Percentiles rank a stretch among this genome's conserved stretches.
These are phyloP conservation scores for Acyrthosiphon pisum DNA, from an alignment of 1,140 invertebrate genomes.

Conservation along the genomic window DNA sequence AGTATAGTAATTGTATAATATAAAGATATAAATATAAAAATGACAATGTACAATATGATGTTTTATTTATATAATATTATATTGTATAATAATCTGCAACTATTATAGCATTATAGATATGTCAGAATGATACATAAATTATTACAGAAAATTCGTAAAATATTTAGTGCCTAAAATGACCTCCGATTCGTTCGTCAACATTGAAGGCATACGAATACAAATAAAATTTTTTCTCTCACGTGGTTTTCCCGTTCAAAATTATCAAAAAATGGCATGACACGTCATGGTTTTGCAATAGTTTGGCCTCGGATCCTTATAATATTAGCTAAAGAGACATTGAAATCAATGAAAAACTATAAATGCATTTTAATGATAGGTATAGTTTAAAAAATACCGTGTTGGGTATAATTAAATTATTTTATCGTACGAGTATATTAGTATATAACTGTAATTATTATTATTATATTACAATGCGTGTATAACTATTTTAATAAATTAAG, in stretches of 20 bases:
- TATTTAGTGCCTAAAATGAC: neutral
- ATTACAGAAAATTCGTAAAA: constrained; percentile 13
- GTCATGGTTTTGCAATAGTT: constrained; percentile 35
- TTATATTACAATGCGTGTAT: neutral
- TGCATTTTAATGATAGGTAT: constrained; percentile 3
- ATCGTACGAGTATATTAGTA: neutral
- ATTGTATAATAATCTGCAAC: neutral
- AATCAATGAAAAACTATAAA: constrained; percentile 41
- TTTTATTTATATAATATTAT: neutral
- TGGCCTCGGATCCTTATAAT: constrained; percentile 14
- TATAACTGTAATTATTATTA: neutral
- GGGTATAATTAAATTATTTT: constrained; percentile 18
- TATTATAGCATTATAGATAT: neutral
- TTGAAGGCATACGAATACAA: neutral
- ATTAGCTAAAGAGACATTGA: constrained; percentile 43
- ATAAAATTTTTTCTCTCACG: constrained; percentile 14
- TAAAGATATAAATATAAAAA: neutral
- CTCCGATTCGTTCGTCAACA: neutral
- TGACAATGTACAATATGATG: neutral
- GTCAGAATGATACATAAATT: neutral
- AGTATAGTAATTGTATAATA: neutral
- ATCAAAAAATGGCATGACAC: constrained; percentile 20
- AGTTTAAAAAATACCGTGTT: neutral
- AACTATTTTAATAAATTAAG: neutral
- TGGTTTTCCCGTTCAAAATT: constrained; percentile 36